Base-by-base conservation (phyloP, 2,797 vertebrate species). In the Capromys pilorides region DNA sequence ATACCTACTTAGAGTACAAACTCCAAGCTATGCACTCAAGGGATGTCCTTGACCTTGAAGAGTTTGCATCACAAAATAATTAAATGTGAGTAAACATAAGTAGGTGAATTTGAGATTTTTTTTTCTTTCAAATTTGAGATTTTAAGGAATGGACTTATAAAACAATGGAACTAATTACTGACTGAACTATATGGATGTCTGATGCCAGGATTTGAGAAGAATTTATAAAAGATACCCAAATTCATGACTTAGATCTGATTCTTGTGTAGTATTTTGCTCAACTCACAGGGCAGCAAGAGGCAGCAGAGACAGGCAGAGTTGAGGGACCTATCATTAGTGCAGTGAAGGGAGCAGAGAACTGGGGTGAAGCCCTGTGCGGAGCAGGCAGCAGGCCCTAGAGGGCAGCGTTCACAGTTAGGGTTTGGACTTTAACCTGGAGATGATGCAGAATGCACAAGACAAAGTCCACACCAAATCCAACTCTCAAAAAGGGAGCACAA, bases 401-500 rank as follows among this genome's bases (percentile, higher is more conserved):
- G 33, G 66, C 19, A 51, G 5, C 45, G 36, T 69, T 57, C 57
- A 21, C 28, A 45, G 14, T 31, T 86, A 67, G 41, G 62, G 41
- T 92, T 66, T 83, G 83, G 45, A 71, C 69, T 94, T 83, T 67
- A 62, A 69, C 26, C 39, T 41, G 67, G 59, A 91, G 87, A n/a
- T 66, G 62, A 61, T 80, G 86, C 19, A 54, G 33, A 6, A 4
- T 28, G 2, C 79, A 33, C 26, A 49, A 91, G 85, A 80, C 91
- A 83, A 93, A 94, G 90, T 94, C 88, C 69, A 36, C 16, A 45
- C 51, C 21, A 69, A 80, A 81, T 64, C 67, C 51, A 49, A 26
- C 16, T 75, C 39, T 4, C 22, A 2, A 39, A 61, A 77, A n/a
- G 33, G 51, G 82, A 31, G 62, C 7, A 24, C 22, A 62, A 67